Base-by-base conservation (phyloP, 2,888 invertebrate species). In the Lithophane ornitopus region DNA sequence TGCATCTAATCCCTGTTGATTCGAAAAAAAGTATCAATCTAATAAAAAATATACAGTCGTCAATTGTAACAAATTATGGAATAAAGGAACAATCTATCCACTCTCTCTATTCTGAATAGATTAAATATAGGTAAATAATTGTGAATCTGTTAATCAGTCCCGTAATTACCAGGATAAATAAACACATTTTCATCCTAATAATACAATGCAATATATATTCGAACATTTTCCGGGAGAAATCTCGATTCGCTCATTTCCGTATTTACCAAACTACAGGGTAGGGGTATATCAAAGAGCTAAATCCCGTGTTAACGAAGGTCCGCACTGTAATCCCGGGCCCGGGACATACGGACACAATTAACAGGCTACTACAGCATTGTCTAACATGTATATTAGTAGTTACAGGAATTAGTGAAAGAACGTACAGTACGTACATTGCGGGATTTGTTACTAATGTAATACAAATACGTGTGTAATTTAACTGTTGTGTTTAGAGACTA, bases 281-380 rank as follows among this genome's bases (percentile, higher is more conserved):
- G 74, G 86, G 85, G 85, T 89, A 87, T 89, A 89, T 90, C 90
- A 92, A 92, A 92, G 91, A 92, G 91, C 89, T 88, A 92, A 93
- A 93, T 92, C 93, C 93, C 87, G 89, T 87, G 92, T 92, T 94
- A 94, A 94, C 94, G 93, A 94, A 93, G 92, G 90, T 89, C 87
- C 89, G 90, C 85, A 85, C 84, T 85, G 90, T 93, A 93, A 94
- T 92, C 94, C 92, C 89, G 88, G 80, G 79, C 74, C 76, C 80
- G 87, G 90, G 87, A 89, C 88, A 89, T 84, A 82, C 82, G 84
- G 91, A 91, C 92, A 91, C 92, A 94, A 93, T 93, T 94, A 94
- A 93, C 93, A 90, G 87, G 92, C 89, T 89, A 78, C 89, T 89
- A 78, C 85, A 84, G 78, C 65, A 86, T 89, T 89, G 88, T 89